Base-by-base conservation (phyloP, 1,140 invertebrate genomes). In the Paraescarpia echinospica region DNA sequence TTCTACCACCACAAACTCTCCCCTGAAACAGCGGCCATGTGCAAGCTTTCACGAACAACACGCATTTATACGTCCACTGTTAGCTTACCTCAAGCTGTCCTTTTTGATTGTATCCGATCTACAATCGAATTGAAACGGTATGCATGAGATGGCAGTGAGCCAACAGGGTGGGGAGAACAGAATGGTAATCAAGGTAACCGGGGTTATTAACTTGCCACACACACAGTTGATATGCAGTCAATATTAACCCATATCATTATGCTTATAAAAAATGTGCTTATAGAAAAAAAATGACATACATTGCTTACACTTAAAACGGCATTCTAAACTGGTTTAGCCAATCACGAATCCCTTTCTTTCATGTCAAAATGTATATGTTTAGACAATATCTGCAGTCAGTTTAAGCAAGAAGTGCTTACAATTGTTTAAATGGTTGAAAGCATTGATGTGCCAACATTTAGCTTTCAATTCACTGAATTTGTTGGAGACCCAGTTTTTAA, bases 41-140 rank as follows among this genome's bases (percentile, higher is more conserved):
- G 59, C 59, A 77, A 27, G 59, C 22, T 77, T 31, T 77, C 4
- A 77, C 59, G 22, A 77, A 77, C 14, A 77, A 77, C 14, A 77
- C 59, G 27, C 59, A 77, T 77, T 77, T 18, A 77, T 77, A 77
- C 59, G 22, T 77, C 59, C 59, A 77, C 22, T 77, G 27, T 77
- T 77, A 77, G 59, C 59, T 77, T 77, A 77, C 59, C 59, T 77
- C 27, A 77, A 27, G 27, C 0, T 12, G 59, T 77, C 59, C 59
- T 77, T 77, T 77, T 77, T 77, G 59, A 77, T 77, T 77, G 59
- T 77, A 77, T 77, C 59, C 59, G 59, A 77, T 31, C 59, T 77
- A 77, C 59, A 77, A 77, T 77, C 27, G 59, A 77, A 77, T 77
- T 77, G 48, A 51, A 51, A 77, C 27, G 59, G 59, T 77, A 77